Evolutionary conservation across 2,113 vertebrate species (phyloP).

Genomic region (Myxocyprinus asiaticus): DNA sequence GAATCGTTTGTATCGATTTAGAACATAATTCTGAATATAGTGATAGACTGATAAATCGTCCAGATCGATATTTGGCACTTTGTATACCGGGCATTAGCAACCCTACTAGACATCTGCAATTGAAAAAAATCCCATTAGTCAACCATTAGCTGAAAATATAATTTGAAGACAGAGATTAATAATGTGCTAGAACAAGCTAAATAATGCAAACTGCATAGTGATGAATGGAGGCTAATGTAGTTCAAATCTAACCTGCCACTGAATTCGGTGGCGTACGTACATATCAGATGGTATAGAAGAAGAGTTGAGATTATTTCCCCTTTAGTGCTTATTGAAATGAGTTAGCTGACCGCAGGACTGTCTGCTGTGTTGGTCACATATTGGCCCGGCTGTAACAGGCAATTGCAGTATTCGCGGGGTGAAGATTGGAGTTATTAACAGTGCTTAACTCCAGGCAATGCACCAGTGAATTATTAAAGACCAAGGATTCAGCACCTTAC

Average conservation of each 20-base stretch:
- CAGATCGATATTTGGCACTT: no score
- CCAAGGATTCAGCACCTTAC: constrained; percentile 32
- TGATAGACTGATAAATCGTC: no score
- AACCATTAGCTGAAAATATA: neutral
- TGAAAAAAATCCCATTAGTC: no score
- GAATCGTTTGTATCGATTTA: no score
- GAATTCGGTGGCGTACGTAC: neutral
- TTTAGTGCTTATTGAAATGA: constrained; percentile 18
- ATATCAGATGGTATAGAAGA: neutral
- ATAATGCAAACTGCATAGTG: constrained; percentile 7
- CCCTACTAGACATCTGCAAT: no score
- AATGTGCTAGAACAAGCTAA: neutral
- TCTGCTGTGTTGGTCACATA: constrained; percentile 37
- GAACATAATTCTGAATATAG: no score
- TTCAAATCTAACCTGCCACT: neutral
- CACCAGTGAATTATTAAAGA: constrained; percentile 54
- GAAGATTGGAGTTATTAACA: constrained; percentile 50
- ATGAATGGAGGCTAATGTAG: constrained; percentile 18
- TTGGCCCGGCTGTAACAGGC: constrained; percentile 25
- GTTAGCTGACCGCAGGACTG: constrained; percentile 7
- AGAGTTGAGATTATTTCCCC: constrained; percentile 10
- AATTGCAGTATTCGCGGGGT: constrained; percentile 48
- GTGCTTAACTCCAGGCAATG: constrained; percentile 49
- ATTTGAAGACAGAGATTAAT: constrained; percentile 4
- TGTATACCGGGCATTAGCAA: no score